Percentiles rank a stretch among this genome's conserved stretches.
These are phyloP conservation scores for Hololepta plana DNA, from an alignment of 2,888 invertebrate species.

Conservation along the genomic window DNA sequence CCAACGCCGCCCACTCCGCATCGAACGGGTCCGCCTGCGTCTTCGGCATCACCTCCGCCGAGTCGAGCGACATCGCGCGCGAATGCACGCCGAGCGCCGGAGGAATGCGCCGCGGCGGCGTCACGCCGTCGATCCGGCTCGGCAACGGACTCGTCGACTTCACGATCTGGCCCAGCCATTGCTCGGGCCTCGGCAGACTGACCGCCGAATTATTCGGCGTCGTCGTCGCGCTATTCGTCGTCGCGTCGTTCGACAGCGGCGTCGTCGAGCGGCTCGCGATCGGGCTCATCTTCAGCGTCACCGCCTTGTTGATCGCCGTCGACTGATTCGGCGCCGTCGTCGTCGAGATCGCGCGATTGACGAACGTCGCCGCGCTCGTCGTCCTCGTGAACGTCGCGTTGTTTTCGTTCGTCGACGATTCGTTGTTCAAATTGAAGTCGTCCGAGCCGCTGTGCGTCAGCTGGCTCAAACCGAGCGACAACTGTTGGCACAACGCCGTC, in stretches of 20 bases:
- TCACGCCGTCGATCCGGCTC: conserved; percentile 21
- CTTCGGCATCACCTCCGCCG: conserved; percentile 17
- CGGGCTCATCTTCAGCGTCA: background rate
- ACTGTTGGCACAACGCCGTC: conserved; percentile 58
- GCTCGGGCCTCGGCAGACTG: conserved; percentile 60
- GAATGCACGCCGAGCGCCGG: conserved; percentile 27
- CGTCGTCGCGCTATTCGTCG: conserved; percentile 11
- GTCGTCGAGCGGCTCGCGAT: conserved; percentile 15
- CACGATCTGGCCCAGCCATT: conserved; percentile 63
- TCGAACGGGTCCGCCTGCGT: conserved; percentile 53
- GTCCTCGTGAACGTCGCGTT: conserved; percentile 24
- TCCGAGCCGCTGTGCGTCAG: conserved; percentile 39
- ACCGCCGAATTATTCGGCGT: conserved; percentile 10
- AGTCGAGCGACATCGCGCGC: conserved; percentile 37
- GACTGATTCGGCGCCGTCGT: conserved; percentile 3
- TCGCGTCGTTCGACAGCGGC: conserved; percentile 8
- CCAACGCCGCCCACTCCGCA: conserved; percentile 63
- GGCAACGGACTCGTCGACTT: conserved; percentile 24
- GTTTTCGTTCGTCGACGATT: conserved; percentile 35
- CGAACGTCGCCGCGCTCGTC: conserved; percentile 6
- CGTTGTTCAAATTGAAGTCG: conserved; percentile 37
- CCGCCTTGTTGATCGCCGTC: background rate
- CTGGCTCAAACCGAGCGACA: conserved; percentile 42
- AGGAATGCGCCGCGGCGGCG: conserved; percentile 36
- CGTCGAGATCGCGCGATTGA: conserved; percentile 7